These are phyloP conservation scores for Latheticus oryzae DNA, from an alignment of 2,888 invertebrate species.

Conservation along the genomic window DNA sequence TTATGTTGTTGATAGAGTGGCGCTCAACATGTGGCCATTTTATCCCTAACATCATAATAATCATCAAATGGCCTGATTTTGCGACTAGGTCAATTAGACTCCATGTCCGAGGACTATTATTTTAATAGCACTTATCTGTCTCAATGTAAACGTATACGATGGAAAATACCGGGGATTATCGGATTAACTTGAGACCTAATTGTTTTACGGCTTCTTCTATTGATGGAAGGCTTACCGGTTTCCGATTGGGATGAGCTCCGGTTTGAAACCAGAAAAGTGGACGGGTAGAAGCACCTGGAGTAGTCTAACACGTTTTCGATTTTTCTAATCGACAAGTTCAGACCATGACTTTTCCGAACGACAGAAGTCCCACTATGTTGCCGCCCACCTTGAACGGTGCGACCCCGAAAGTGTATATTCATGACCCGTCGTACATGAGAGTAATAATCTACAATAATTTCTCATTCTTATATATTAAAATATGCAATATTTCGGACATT, in stretches of 20 bases:
- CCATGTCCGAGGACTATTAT: constrained; percentile 16
- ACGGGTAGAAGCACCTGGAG: constrained; percentile 13
- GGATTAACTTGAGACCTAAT: background rate
- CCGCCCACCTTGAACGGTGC: constrained; percentile 12
- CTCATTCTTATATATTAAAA: no score
- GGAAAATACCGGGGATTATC: background rate
- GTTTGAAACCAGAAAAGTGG: constrained; percentile 15
- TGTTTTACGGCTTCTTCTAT: background rate
- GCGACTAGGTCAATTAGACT: constrained; percentile 24
- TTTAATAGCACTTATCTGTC: constrained; percentile 23
- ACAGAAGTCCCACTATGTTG: constrained; percentile 14
- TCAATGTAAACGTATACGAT: constrained; percentile 13
- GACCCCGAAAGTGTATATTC: constrained; percentile 5
- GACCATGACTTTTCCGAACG: constrained; percentile 5
- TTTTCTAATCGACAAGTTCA: constrained; percentile 5
- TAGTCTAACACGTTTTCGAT: constrained; percentile 17
- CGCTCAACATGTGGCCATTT: constrained; percentile 3
- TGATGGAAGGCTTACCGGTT: constrained; percentile 8
- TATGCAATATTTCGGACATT: no score
- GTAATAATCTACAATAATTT: constrained; percentile 7
- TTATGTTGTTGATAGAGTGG: background rate
- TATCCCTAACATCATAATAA: background rate
- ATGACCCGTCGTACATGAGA: constrained; percentile 4
- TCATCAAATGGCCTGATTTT: constrained; percentile 9
- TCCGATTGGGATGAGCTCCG: constrained; percentile 8